Evolutionary conservation across 2,113 vertebrate genomes (phyloP), one percentile per base, ranked within the genome.

Genomic region (Sterna hirundo): DNA sequence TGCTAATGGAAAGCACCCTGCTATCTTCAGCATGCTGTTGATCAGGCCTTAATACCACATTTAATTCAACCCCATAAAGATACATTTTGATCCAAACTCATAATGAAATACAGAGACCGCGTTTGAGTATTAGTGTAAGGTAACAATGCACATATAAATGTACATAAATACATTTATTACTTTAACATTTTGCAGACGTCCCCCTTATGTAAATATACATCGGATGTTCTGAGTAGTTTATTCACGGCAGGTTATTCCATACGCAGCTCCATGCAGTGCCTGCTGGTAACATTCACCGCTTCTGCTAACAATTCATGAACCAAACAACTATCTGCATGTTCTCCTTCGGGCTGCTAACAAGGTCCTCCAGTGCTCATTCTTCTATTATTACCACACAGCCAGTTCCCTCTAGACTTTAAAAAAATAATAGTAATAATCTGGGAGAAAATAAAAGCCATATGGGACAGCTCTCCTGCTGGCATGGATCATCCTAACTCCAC

Each of bases 381-480:
- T 89, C 95, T 82, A 21, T 82, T 86, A 72, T 70, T 94, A 85
- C 81, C 72, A 87, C 74, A 80, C 74, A 95, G 83, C 13, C 44
- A 66, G 46, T 47, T 95, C 76, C 62, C 61, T 89, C 72, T 36
- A 68, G 74, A 85, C 44, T 88, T 85, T 2, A 13, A 77, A 38
- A 72, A 75, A 40, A 60, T 16, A 66, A 32, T 36, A 58, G 32
- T 34, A 85, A 72, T 40, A 49, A 89, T 69, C 51, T 52, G 57
- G 44, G 75, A 87, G 78, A 79, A 77, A 96, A 94, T 79, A 80
- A 89, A 97, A 95, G 82, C 70, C 90, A 80, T 87, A 76, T 61
- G 81, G 65, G 78, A 79, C 47, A 75, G 81, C 57, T 93, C 69
- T 83, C 47, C 57, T 79, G 74, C 86, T 91, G 83, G 74, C 86